These are phyloP conservation scores for Asarcornis scutulata DNA, from an alignment of 2,113 vertebrate species.

Conservation along the genomic window DNA sequence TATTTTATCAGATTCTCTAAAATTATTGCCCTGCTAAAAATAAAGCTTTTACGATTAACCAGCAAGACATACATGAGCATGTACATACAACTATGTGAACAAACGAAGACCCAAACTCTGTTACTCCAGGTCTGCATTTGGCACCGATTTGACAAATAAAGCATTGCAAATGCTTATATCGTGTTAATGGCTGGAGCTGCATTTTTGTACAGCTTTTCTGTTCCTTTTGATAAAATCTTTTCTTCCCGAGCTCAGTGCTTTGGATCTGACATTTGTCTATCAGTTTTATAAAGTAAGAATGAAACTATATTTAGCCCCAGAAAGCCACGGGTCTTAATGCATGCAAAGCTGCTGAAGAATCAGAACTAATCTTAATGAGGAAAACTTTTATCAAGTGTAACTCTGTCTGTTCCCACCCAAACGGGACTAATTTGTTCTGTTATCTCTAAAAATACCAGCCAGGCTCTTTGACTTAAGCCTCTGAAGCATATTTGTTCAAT, in stretches of 20 bases:
- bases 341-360: constrained; percentile 2
- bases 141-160: not conserved
- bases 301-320: constrained; percentile 11
- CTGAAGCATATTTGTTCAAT: constrained; percentile 1
- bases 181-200: not conserved
- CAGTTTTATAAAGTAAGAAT: constrained; percentile 4
- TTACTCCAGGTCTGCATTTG: not conserved
- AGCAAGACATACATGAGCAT: not conserved
- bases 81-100: not conserved
- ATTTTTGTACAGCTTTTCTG: not conserved
- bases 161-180: not conserved
- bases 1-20: not conserved
- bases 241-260: not conserved
- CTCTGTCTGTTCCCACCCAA: constrained; percentile 25
- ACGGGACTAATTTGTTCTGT: constrained; percentile 24
- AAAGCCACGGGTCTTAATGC: not conserved
- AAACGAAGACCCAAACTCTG: not conserved
- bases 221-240: not conserved
- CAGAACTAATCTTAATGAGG: constrained; percentile 29
- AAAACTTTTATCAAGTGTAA: constrained; percentile 44
- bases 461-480: constrained; percentile 6
- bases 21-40: not conserved
- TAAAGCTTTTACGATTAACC: not conserved
- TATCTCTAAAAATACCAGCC: constrained; percentile 43
- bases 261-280: not conserved